Evolutionary conservation across 2,888 invertebrate species (phyloP), one percentile per base, ranked within the genome.

Genomic region (Anodontia alba): DNA sequence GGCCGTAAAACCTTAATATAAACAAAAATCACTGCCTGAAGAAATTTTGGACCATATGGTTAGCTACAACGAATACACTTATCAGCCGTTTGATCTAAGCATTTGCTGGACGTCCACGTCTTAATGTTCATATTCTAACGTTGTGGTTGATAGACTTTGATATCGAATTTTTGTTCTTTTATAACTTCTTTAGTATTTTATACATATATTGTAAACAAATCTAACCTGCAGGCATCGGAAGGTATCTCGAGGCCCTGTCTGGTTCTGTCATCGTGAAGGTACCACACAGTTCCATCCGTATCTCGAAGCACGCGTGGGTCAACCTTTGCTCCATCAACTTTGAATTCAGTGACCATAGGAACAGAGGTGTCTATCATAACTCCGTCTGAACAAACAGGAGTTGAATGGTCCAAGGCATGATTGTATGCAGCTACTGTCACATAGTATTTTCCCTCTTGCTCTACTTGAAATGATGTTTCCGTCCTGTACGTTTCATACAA

Each of bases 361-460:
- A 73, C 43, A 26, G 79, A 74, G 26, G 76, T 66, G 51, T 85
- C 87, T 33, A 88, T 68, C 7, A 75, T 77, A 3, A 89, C 78
- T 26, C 89, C 88, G 72, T 89, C 87, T 17, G 88, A 88, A 57
- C 89, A 89, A 26, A 87, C 88, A 0, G 87, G 80, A 8, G 31
- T 72, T 8, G 88, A 89, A 23, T 70, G 49, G 36, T 77, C 79
- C 29, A 86, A 49, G 3, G 88, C 89, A 31, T 67, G 73, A 69
- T 89, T 89, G 73, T 77, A 87, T 12, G 88, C 88, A 10, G 86
- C 87, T 33, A 89, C 89, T n/a, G 88, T 88, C 26, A 88, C 84
- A 43, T 84, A 80, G 43, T 87, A 89, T 12, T 70, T 83, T 26
- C 84, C 87, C 26, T 80, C 78, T 3, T 62, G 51, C 1, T 81